These are phyloP conservation scores for Hydraecia micacea DNA, from an alignment of 2,888 invertebrate species.

Conservation along the genomic window DNA sequence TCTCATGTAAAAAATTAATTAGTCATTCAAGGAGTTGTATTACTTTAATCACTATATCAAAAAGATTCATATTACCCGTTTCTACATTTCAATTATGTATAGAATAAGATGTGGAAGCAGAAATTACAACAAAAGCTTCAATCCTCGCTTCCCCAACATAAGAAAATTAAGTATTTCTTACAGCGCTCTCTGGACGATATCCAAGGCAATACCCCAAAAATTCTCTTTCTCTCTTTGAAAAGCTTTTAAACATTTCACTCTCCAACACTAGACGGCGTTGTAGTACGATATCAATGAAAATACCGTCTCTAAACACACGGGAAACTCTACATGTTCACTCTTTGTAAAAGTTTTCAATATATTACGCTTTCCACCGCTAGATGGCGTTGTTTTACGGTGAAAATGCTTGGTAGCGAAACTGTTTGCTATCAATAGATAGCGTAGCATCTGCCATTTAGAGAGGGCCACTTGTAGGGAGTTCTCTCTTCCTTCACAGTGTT, in stretches of 20 bases:
- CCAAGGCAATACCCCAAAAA: background rate
- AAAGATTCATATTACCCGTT: background rate
- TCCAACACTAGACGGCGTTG: slow-evolving; percentile 40
- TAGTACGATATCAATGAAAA: background rate
- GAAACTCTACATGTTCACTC: background rate
- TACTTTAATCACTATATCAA: background rate
- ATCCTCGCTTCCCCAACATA: background rate
- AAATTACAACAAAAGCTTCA: no score
- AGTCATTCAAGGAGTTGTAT: background rate
- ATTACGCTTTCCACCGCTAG: slow-evolving; percentile 49
- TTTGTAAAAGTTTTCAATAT: slow-evolving; percentile 6
- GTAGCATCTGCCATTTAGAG: background rate
- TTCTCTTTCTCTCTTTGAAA: background rate
- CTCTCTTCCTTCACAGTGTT: background rate
- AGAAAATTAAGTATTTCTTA: background rate
- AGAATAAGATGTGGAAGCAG: background rate
- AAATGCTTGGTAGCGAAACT: background rate
- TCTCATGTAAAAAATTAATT: background rate
- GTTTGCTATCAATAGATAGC: slow-evolving; percentile 25
- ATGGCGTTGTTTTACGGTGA: slow-evolving; percentile 37
- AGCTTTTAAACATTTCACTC: slow-evolving; percentile 3
- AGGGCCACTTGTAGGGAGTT: background rate
- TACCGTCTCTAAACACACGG: background rate
- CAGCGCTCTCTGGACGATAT: slow-evolving; percentile 50
- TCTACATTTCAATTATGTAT: background rate